Conservation (phyloP, 2,888 invertebrate genomes). For the Macaria liturata region DNA sequence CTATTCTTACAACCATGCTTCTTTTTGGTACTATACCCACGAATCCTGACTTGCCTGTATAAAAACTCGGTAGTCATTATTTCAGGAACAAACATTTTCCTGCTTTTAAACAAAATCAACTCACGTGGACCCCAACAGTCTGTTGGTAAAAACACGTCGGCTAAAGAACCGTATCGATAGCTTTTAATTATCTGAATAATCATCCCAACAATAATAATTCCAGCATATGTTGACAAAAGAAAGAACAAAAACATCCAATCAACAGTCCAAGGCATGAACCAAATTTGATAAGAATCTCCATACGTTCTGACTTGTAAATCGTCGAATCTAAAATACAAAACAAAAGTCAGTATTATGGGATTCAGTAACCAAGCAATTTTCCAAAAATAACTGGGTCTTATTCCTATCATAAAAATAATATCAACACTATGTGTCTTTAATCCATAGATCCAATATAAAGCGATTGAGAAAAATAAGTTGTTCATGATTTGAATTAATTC, state of each 20-base stretch:
- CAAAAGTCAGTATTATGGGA: constrained; percentile 50
- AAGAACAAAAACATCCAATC: constrained; percentile 52
- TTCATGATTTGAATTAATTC: constrained; percentile 61
- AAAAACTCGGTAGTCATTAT: constrained; percentile 79
- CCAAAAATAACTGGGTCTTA: constrained; percentile 68
- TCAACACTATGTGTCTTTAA: constrained; percentile 64
- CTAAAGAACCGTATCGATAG: constrained; percentile 36
- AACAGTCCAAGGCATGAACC: constrained; percentile 34
- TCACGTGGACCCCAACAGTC: constrained; percentile 68
- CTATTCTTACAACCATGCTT: constrained; percentile 10
- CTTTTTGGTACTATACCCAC: constrained; percentile 53
- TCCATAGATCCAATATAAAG: constrained; percentile 72
- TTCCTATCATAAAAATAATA: constrained; percentile 74
- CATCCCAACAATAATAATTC: constrained; percentile 50
- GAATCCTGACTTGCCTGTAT: constrained; percentile 72
- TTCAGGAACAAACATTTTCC: constrained; percentile 76
- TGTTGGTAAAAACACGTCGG: constrained; percentile 47
- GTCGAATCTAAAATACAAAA: constrained; percentile 46
- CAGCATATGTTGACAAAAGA: constrained; percentile 48
- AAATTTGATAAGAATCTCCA: constrained; percentile 44
- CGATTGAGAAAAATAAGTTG: constrained; percentile 59
- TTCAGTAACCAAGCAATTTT: constrained; percentile 62
- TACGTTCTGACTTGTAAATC: constrained; percentile 38
- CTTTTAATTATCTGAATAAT: constrained; percentile 46
- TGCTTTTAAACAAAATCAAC: constrained; percentile 61